Conservation (phyloP, 2,797 vertebrate species). For the Sebastes elongatus region DNA sequence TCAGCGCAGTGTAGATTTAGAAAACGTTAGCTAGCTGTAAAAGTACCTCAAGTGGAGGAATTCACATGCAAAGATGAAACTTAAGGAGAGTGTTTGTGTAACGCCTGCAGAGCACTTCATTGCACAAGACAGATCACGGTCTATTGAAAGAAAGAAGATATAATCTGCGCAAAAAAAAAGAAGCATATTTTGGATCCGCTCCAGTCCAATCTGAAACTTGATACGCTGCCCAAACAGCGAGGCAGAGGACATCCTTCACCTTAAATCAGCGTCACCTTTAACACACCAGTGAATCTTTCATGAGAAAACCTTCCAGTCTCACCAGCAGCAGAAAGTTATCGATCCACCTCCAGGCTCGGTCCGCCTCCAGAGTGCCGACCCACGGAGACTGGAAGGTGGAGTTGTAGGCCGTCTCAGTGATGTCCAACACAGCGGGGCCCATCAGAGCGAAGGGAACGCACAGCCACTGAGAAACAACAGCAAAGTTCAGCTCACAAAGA, state of each 20-base stretch:
- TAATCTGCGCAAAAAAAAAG: not conserved
- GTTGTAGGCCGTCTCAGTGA: conserved; percentile 80
- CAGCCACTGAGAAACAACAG: conserved; percentile 57
- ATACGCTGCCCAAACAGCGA: not conserved
- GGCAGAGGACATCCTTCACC: not conserved
- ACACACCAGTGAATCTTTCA: not conserved
- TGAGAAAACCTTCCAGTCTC: conserved; percentile 18
- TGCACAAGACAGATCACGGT: not conserved
- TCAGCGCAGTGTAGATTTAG: not conserved
- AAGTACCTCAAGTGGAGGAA: not conserved
- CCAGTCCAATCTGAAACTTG: not conserved
- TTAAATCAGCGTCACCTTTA: not conserved
- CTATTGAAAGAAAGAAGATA: not conserved
- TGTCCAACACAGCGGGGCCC: conserved; percentile 76
- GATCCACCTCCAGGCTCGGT: conserved; percentile 81
- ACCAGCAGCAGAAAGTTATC: conserved; percentile 79
- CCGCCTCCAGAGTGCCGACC: conserved; percentile 77
- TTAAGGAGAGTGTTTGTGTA: not conserved
- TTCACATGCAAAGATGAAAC: conserved; percentile 2
- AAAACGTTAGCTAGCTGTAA: not conserved
- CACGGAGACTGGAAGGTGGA: conserved; percentile 77
- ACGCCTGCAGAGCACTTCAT: not conserved
- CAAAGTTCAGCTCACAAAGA: not conserved
- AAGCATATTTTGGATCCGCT: not conserved
- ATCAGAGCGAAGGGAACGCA: conserved; percentile 83